Evolutionary conservation across 2,797 vertebrate species (phyloP).

Genomic region (Gymnodraco acuticeps): DNA sequence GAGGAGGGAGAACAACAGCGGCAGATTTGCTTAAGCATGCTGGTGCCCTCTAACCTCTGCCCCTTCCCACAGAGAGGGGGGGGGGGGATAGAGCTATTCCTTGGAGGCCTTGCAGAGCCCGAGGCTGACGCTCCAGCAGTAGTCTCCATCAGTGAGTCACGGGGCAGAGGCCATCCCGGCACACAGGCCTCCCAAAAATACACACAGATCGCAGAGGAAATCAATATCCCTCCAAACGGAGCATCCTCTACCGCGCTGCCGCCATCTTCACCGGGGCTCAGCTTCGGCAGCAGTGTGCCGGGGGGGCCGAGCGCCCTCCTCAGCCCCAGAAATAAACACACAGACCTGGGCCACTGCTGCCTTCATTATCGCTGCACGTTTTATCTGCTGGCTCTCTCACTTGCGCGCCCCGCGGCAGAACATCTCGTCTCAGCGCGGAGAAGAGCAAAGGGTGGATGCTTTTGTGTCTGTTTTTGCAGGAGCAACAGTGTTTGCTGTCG

Average conservation of each 20-base stretch:
- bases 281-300: constrained; percentile 83
- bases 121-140: constrained; percentile 83
- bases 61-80: constrained; percentile 80
- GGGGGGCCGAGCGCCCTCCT: constrained; percentile 82
- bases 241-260: constrained; percentile 81
- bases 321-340: constrained; percentile 88
- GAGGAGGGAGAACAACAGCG: constrained; percentile 79
- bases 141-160: constrained; percentile 89
- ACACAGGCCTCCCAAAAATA: constrained; percentile 88
- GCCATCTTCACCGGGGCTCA: constrained; percentile 82
- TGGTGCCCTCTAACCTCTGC: constrained; percentile 85
- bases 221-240: constrained; percentile 85
- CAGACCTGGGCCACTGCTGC: constrained; percentile 84
- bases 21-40: constrained; percentile 86
- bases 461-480: constrained; percentile 81
- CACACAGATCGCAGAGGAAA: constrained; percentile 85
- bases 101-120: constrained; percentile 80
- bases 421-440: constrained; percentile 76
- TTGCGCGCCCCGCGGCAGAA: constrained; percentile 77
- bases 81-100: constrained; percentile 74
- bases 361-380: constrained; percentile 88
- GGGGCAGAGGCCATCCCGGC: constrained; percentile 87
- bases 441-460: constrained; percentile 85
- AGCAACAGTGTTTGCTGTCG: constrained; percentile 72
- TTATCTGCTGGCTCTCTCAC: constrained; percentile 83